Percentiles rank a stretch among this genome's conserved stretches.
Evolutionary conservation across 1,140 invertebrate genomes (phyloP).

Genomic region (Meloidogyne hapla): DNA sequence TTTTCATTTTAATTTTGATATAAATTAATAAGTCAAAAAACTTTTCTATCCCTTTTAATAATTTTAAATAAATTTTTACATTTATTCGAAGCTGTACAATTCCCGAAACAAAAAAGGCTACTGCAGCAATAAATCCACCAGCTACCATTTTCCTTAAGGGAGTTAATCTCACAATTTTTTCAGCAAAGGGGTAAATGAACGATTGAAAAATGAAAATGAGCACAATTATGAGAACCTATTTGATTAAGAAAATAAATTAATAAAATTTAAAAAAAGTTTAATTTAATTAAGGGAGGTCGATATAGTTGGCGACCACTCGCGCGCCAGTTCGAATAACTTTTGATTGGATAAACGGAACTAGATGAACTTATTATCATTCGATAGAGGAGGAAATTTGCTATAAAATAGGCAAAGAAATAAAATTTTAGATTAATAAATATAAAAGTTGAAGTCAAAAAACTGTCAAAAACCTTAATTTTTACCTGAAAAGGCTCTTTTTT

Average conservation of each 20-base stretch:
- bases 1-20: neutral
- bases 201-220: constrained; percentile 59
- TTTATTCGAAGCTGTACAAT: constrained; percentile 79
- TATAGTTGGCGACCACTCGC: too few relatives aligned
- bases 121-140: constrained; percentile 79
- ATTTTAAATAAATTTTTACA: constrained; percentile 61
- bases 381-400: neutral
- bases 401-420: neutral
- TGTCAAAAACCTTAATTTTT: neutral
- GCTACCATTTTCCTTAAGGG: constrained; percentile 76
- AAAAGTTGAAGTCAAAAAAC: neutral
- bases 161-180: constrained; percentile 46
- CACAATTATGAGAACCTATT: constrained; percentile 50
- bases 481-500: too few relatives aligned
- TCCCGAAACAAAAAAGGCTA: constrained; percentile 83
- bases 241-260: neutral
- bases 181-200: constrained; percentile 52
- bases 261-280: neutral
- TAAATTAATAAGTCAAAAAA: too few relatives aligned
- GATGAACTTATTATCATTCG: neutral
- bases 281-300: neutral
- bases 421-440: neutral
- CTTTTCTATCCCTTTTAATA: neutral
- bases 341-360: neutral
- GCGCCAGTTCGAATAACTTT: too few relatives aligned